phyloP scores from a whole-genome alignment of 2,888 invertebrate genomes.

The Acanthococcus lagerstroemiae region DNA sequence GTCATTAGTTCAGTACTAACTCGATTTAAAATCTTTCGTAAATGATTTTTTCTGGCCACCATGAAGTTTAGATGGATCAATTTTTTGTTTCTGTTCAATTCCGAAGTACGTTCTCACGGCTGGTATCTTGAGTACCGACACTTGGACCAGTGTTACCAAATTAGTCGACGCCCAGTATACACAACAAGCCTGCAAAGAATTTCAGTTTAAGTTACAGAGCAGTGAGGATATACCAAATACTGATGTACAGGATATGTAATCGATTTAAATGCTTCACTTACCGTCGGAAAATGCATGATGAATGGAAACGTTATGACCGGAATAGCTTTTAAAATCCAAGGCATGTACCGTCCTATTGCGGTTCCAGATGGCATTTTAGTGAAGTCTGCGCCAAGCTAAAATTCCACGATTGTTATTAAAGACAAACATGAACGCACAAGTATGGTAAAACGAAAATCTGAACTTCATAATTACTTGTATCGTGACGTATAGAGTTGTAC shows the following conservation, averaged over 20 bases:
- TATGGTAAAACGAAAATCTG: neutral
- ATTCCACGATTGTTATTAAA: neutral
- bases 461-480: slow-evolving; percentile 52
- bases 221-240: slow-evolving; percentile 6
- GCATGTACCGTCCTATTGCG: slow-evolving; percentile 40
- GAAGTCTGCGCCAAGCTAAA: slow-evolving; percentile 4
- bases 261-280: slow-evolving; percentile 44
- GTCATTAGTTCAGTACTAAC: neutral
- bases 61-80: neutral
- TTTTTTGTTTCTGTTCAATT: slow-evolving; percentile 48
- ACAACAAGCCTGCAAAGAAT: slow-evolving; percentile 55
- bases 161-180: slow-evolving; percentile 87
- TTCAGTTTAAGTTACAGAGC: neutral
- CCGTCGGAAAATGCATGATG: slow-evolving; percentile 74
- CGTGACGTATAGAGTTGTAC: slow-evolving; percentile 67
- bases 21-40: slow-evolving; percentile 1
- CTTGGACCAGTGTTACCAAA: slow-evolving; percentile 72
- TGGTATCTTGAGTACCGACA: slow-evolving; percentile 63
- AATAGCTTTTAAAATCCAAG: slow-evolving; percentile 67
- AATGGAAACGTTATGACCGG: slow-evolving; percentile 75
- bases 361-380: neutral
- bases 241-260: too few relatives aligned
- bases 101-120: slow-evolving; percentile 62
- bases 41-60: neutral
- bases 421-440: neutral